Evolutionary conservation across 2,113 vertebrate genomes (phyloP), one percentile per base, ranked within the genome.

Genomic region (Emydura subglobosa): DNA sequence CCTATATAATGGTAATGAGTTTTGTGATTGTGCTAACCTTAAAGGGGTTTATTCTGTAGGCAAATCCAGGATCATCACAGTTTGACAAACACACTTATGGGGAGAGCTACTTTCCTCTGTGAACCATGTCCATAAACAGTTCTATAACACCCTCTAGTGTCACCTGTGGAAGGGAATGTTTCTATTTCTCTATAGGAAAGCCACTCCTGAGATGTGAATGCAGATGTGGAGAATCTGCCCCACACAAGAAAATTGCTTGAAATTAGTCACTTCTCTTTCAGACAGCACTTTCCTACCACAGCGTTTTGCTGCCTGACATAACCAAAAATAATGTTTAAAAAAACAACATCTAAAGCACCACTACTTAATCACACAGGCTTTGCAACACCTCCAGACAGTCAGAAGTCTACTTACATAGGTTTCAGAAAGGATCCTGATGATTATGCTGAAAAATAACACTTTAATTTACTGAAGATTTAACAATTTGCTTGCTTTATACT

Each of bases 71-170:
- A 22, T 80, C 47, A 2, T 0, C 25, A 49, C 9, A 53, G 82
- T 44, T 83, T 57, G 68, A 31, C 8, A 11, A 19, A 21, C 0
- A 0, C 0, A 17, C 47, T 47, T n/a, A 9, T n/a, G 29, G 61
- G 22, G 79, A 49, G 53, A 76, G 13, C 47, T 84, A 13, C 10
- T 59, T 86, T 19, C 22, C 55, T 5, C 19, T 81, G 16, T 8
- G n/a, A 22, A 21, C 68, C n/a, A 9, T 76, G 34, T 49, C 10
- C 44, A 4, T 0, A 0, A 61, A 2, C 1, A 25, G 47, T 17
- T 44, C 24, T 24, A 34, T 25, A 87, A 55, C 68, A 4, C 31
- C 34, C 57, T 72, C 54, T 83, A 61, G 76, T 86, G 85, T 39
- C 82, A 61, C 25, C 10, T 1, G 12, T 47, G 47, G 49, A 83